Evolutionary conservation across 2,797 vertebrate genomes (phyloP).

Genomic region (Spea hammondii): DNA sequence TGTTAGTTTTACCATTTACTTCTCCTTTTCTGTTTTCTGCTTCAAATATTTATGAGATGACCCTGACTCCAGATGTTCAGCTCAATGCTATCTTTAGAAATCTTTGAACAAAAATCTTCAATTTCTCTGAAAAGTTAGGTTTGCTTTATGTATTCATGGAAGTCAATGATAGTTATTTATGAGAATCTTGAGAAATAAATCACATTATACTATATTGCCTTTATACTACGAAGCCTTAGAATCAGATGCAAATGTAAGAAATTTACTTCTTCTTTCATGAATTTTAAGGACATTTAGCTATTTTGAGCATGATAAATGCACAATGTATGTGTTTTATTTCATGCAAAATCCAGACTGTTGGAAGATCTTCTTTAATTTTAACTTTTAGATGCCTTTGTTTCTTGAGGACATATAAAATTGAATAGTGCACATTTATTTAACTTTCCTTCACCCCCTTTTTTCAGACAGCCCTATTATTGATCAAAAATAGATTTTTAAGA

Average conservation of each 20-base stretch:
- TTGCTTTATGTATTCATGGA: conserved; percentile 13
- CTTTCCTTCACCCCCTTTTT: too few relatives aligned
- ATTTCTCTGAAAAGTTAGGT: conserved; percentile 1
- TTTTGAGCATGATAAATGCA: neutral
- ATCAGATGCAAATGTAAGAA: neutral
- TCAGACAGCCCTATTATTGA: too few relatives aligned
- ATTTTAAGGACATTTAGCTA: neutral
- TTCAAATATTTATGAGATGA: too few relatives aligned
- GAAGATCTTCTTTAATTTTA: neutral
- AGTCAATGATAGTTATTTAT: conserved; percentile 13
- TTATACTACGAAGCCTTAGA: neutral
- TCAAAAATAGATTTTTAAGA: too few relatives aligned
- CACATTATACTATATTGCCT: neutral
- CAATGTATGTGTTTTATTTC: neutral
- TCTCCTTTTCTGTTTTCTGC: too few relatives aligned
- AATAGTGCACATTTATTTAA: too few relatives aligned
- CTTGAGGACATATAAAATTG: neutral
- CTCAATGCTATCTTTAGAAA: too few relatives aligned
- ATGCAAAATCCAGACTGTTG: neutral
- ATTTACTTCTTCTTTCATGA: neutral
- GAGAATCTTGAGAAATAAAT: conserved; percentile 6
- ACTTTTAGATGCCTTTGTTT: neutral
- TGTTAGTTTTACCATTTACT: too few relatives aligned
- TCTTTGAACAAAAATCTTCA: neutral
- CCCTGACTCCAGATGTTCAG: too few relatives aligned